phyloP scores from a whole-genome alignment of 2,113 vertebrate species.

The Hippoglossus stenolepis region DNA sequence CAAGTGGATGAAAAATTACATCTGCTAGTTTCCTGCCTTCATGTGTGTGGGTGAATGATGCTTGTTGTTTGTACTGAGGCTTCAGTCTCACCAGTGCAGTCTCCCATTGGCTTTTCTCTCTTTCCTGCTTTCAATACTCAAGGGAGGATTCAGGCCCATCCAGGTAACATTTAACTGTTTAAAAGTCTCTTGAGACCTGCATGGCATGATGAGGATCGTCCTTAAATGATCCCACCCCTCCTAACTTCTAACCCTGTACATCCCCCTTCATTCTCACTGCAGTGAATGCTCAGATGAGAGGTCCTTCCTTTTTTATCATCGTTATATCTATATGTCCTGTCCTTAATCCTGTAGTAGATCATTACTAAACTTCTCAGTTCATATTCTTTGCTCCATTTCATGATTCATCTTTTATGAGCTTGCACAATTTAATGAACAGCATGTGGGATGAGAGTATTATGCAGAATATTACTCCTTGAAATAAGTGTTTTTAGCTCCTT shows the following conservation, averaged over 20 bases:
- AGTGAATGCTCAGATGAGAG: slow-evolving; percentile 26
- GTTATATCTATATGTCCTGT: slow-evolving; percentile 26
- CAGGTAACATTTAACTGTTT: slow-evolving; percentile 80
- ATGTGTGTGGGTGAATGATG: slow-evolving; percentile 30
- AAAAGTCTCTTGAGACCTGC: slow-evolving; percentile 70
- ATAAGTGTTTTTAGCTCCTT: neutral
- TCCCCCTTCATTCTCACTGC: slow-evolving; percentile 28
- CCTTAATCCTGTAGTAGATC: slow-evolving; percentile 23
- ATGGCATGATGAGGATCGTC: slow-evolving; percentile 78
- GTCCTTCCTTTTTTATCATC: slow-evolving; percentile 6
- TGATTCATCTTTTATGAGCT: slow-evolving; percentile 43
- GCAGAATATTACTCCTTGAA: neutral
- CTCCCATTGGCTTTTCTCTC: slow-evolving; percentile 96
- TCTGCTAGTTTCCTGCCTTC: slow-evolving; percentile 11
- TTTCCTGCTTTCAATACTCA: slow-evolving; percentile 95
- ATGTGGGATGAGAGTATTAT: slow-evolving; percentile 45
- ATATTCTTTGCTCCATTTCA: slow-evolving; percentile 37
- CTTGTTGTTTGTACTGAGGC: slow-evolving; percentile 49
- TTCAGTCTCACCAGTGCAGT: slow-evolving; percentile 81
- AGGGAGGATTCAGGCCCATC: slow-evolving; percentile 99
- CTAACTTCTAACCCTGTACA: slow-evolving; percentile 34
- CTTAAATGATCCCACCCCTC: slow-evolving; percentile 36
- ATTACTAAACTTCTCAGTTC: slow-evolving; percentile 30
- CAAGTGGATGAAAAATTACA: too few species aligned
- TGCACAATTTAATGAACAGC: slow-evolving; percentile 51